Conservation (phyloP, 2,888 invertebrate genomes). For the Nipponacmea schrenckii region DNA sequence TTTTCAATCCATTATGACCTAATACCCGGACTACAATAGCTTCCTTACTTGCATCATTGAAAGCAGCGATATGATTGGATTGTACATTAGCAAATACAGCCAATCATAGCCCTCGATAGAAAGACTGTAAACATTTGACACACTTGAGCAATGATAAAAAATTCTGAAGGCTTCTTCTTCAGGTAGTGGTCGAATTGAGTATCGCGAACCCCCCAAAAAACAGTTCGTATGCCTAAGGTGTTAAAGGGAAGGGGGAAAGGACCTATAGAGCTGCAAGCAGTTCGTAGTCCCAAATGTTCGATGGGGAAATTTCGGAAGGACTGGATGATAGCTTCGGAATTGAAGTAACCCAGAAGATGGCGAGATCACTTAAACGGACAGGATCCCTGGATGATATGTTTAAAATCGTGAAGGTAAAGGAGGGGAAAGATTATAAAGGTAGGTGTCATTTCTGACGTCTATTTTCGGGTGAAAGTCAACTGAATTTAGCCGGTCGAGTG, state of each 20-base stretch:
- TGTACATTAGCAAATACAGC: too few relatives aligned
- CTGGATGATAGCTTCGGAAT: slow-evolving; percentile 41
- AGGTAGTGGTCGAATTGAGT: slow-evolving; percentile 56
- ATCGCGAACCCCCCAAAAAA: slow-evolving; percentile 55
- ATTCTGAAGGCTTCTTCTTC: slow-evolving; percentile 9
- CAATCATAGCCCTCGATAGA: too few relatives aligned
- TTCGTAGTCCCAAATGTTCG: slow-evolving; percentile 47
- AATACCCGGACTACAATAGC: too few relatives aligned
- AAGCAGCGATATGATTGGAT: too few relatives aligned
- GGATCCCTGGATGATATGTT: slow-evolving; percentile 56
- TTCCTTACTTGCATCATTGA: too few relatives aligned
- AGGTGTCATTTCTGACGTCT: background rate
- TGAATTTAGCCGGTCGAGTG: too few relatives aligned
- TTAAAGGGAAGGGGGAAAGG: slow-evolving; percentile 39
- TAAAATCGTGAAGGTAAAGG: slow-evolving; percentile 51
- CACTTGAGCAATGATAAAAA: too few relatives aligned
- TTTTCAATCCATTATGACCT: too few relatives aligned
- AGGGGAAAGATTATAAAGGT: slow-evolving; percentile 57
- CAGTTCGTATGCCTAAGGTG: slow-evolving; percentile 44
- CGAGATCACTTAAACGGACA: slow-evolving; percentile 52
- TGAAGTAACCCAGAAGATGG: slow-evolving; percentile 51
- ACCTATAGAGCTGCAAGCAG: slow-evolving; percentile 41
- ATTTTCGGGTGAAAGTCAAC: too few relatives aligned
- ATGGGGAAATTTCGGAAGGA: slow-evolving; percentile 42
- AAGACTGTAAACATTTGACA: too few relatives aligned